Percentiles rank a stretch among this genome's conserved stretches.
Conservation (phyloP, 2,888 invertebrate genomes). For the Teleiodes luculella region DNA sequence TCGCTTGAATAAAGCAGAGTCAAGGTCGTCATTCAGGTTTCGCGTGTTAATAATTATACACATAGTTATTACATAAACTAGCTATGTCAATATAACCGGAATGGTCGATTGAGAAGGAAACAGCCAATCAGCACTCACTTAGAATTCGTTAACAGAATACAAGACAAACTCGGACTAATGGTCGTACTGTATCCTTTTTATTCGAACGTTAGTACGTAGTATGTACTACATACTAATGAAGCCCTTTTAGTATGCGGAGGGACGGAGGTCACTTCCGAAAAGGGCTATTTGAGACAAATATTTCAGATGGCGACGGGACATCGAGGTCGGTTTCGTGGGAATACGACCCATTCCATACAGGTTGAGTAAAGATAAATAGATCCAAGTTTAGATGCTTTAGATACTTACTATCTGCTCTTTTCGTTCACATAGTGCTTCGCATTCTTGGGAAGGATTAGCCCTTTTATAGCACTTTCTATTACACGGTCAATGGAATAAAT, state of each 20-base stretch:
- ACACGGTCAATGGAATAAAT: too few relatives aligned
- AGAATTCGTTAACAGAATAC: conserved; percentile 33
- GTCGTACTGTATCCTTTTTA: neutral
- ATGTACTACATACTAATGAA: conserved; percentile 8
- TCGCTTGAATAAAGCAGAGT: conserved; percentile 19
- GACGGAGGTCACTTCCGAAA: neutral
- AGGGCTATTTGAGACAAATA: neutral
- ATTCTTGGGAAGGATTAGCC: too few relatives aligned
- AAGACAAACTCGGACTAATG: neutral
- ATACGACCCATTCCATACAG: conserved; percentile 1
- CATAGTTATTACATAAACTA: conserved; percentile 29
- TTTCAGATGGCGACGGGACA: conserved; percentile 7
- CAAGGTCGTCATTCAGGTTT: conserved; percentile 42
- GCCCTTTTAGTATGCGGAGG: neutral
- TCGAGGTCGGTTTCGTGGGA: conserved; percentile 9
- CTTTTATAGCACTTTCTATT: too few relatives aligned
- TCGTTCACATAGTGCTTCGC: too few relatives aligned
- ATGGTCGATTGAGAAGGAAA: conserved; percentile 37
- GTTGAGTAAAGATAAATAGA: neutral
- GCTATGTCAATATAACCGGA: conserved; percentile 31
- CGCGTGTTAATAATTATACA: conserved; percentile 23
- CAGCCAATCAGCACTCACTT: conserved; percentile 37
- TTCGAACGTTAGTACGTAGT: neutral
- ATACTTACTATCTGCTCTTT: too few relatives aligned
- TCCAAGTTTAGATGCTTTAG: too few relatives aligned